Base-by-base conservation (phyloP, 2,113 vertebrate genomes). In the Xenopus borealis region DNA sequence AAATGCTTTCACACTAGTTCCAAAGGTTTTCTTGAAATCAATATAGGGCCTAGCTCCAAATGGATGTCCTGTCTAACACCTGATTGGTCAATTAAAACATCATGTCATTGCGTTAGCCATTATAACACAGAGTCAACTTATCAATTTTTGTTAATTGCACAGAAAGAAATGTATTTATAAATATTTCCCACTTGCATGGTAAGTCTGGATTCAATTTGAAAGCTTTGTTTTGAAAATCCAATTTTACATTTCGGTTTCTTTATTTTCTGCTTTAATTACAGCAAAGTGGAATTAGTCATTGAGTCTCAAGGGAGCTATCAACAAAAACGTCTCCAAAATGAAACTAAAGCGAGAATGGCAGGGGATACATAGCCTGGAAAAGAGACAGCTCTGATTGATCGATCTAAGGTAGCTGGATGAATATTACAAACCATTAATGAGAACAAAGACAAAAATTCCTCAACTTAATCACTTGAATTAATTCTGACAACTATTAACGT, bases 281-380 rank as follows among this genome's bases (percentile, higher is more conserved):
- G 92, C 82, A 90, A 92, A 94, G 90, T 82, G 89, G 93, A 94
- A 95, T 98, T 98, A 96, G 89, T 88, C 88, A 88, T 85, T 79
- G 72, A 67, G 77, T 87, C 91, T 84, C 89, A 50, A 53, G 89
- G 85, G 91, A 93, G 80, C 76, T 78, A 79, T 69, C 82, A 64
- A 85, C 85, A 86, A 89, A 88, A 86, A 85, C 81, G 87, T 89
- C 88, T 87, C 86, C 70, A 81, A 86, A 92, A 91, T 91, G 86
- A 88, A 89, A 91, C 85, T 80, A 79, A 87, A 87, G 85, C 76
- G 80, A 87, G 86, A 85, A 87, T 82, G 86, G 85, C 87, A 87
- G 81, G 74, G 79, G 82, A 75, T 84, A 80, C 5, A 55, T 74
- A 85, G 82, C 81, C 81, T 78, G 74, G 72, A 62, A 82, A 86